phyloP scores from a whole-genome alignment of 1,140 invertebrate species.

The Bombus impatiens region DNA sequence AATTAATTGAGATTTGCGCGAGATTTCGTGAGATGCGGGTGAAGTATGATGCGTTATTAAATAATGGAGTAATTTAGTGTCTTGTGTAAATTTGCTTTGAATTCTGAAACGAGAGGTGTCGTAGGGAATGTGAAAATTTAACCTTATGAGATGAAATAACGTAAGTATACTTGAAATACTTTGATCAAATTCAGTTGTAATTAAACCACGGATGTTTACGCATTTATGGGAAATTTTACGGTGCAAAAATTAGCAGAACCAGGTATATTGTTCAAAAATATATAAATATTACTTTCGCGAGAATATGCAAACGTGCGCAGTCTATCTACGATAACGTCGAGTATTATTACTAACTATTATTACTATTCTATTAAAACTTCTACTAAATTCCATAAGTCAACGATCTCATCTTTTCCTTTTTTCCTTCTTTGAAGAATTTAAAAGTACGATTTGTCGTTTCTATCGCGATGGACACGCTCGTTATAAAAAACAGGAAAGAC shows the following conservation, averaged over 20 bases:
- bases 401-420: fast-evolving
- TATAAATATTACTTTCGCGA: too few species aligned
- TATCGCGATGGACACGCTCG: background rate
- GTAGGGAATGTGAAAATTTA: background rate
- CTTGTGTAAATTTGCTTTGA: background rate
- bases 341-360: too few species aligned
- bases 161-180: too few species aligned
- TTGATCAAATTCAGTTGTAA: too few species aligned
- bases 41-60: background rate
- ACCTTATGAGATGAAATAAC: background rate
- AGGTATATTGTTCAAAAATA: fast-evolving
- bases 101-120: background rate
- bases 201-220: too few species aligned
- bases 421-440: too few species aligned
- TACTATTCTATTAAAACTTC: too few species aligned
- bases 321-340: too few species aligned
- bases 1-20: slow-evolving; percentile 20
- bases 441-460: background rate
- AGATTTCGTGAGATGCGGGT: background rate
- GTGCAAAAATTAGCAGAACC: too few species aligned
- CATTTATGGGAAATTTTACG: too few species aligned
- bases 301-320: too few species aligned
- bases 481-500: background rate
- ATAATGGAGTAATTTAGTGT: background rate
- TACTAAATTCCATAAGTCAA: too few species aligned